phyloP scores from a whole-genome alignment of 2,797 vertebrate species.

The Tokudaia tokunoshimensis region DNA sequence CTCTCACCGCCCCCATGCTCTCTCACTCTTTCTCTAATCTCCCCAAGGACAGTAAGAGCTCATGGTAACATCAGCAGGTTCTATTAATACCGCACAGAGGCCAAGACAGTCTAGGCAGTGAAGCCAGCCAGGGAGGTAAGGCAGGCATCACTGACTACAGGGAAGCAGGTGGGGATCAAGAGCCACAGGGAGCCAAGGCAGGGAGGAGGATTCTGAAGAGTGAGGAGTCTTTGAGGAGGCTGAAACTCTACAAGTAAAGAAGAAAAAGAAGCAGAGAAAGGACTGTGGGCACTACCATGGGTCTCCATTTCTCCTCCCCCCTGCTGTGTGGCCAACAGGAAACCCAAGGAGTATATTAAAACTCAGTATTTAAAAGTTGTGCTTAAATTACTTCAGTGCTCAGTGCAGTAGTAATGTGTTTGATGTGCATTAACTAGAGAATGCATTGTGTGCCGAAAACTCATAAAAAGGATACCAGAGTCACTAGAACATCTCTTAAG shows the following conservation, averaged over 20 bases:
- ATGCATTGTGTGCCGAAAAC: background rate
- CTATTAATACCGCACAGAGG: background rate
- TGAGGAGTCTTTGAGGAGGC: background rate
- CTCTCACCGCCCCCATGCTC: background rate
- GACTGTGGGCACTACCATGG: rapidly evolving
- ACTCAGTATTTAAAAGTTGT: background rate
- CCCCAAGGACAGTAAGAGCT: background rate
- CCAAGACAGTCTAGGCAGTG: background rate
- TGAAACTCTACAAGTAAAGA: background rate
- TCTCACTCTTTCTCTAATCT: background rate
- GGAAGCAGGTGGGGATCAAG: background rate
- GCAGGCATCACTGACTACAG: background rate
- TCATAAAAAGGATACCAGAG: background rate
- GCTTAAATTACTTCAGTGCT: constrained; percentile 6
- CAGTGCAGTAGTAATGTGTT: background rate
- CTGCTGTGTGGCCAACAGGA: background rate
- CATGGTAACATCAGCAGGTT: background rate
- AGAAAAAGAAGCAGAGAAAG: background rate
- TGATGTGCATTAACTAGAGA: background rate
- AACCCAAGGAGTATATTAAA: background rate
- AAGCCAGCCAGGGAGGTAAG: background rate
- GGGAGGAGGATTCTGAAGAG: background rate
- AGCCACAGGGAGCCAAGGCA: background rate
- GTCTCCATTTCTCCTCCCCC: background rate
- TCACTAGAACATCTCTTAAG: background rate